Evolutionary conservation across 2,113 vertebrate species (phyloP).

Genomic region (Cygnus atratus): DNA sequence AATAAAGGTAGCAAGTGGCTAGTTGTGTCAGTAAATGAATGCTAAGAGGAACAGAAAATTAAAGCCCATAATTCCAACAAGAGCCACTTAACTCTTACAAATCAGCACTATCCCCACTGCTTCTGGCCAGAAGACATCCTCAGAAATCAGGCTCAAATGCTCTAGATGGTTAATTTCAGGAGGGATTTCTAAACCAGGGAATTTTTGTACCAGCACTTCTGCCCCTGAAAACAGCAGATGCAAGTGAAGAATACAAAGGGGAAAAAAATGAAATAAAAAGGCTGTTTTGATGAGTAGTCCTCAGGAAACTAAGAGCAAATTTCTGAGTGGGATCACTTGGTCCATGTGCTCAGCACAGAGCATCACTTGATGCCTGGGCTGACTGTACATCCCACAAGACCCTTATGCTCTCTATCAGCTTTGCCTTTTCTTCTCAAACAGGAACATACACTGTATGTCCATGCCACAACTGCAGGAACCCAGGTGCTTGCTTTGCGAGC

Average conservation of each 20-base stretch:
- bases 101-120: neutral
- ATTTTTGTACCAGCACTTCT: neutral
- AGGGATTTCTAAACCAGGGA: neutral
- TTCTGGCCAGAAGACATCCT: neutral
- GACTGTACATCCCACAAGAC: neutral
- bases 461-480: neutral
- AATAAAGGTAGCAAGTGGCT: neutral
- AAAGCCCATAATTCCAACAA: neutral
- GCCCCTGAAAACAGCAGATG: neutral
- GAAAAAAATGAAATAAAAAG: neutral
- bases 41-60: neutral
- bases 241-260: neutral
- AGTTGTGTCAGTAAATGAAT: neutral
- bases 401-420: neutral
- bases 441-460: neutral
- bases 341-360: neutral
- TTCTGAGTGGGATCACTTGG: conserved; percentile 21
- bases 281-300: neutral
- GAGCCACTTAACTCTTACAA: neutral
- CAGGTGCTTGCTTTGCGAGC: neutral
- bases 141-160: neutral
- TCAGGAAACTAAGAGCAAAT: neutral
- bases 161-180: neutral
- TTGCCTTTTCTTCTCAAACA: neutral
- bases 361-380: fast-evolving